Evolutionary conservation across 2,113 vertebrate genomes (phyloP), one percentile per base, ranked within the genome.

Genomic region (Aythya baeri): DNA sequence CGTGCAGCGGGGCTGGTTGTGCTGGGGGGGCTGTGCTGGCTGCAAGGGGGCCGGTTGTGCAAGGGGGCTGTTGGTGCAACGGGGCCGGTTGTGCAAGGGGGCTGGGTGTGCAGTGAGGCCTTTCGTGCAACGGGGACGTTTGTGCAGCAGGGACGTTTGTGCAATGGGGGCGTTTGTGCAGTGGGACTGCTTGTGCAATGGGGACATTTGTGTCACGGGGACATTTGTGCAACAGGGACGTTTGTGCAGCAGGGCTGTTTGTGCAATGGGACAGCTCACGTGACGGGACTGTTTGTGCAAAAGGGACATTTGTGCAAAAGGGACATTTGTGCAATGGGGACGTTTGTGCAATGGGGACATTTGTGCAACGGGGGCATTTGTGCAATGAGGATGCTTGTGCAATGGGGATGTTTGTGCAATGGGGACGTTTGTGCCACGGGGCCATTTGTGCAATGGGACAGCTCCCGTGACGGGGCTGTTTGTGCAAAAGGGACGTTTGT

Each of bases 401-500:
- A 23, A 9, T 3, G 8, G 58, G 58, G 32, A 8, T 8, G 7
- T 13, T 23, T 22, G 32, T n/a, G 57, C 57, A 32, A 2, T 13
- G 50, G 23, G 50, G 50, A 13, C 21, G 23, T 26, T 22, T 11
- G 49, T 50, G 21, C 21, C 23, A 6, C 2, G 49, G 22, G 49
- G 49, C 6, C 6, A 5, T 23, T 50, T 22, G 21, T 25, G 50
- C 50, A 7, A 23, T 4, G 50, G 50, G 50, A 7, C 50, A 25
- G 50, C 12, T 52, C 13, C 11, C 25, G 50, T 11, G 13, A 52
- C 7, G 22, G 50, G 22, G 13, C 50, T 7, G 22, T 4, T 50
- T 6, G 13, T 7, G 23, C 10, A 3, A 25, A 3, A 12, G 50
- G 7, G 52, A 7, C 7, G 3, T 54, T 1, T 20, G 18, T 63